A percentile compares a stretch with the other conserved stretches of the same genome.
Evolutionary conservation across 2,113 vertebrate species (phyloP).

Genomic region (Rutilus rutilus): DNA sequence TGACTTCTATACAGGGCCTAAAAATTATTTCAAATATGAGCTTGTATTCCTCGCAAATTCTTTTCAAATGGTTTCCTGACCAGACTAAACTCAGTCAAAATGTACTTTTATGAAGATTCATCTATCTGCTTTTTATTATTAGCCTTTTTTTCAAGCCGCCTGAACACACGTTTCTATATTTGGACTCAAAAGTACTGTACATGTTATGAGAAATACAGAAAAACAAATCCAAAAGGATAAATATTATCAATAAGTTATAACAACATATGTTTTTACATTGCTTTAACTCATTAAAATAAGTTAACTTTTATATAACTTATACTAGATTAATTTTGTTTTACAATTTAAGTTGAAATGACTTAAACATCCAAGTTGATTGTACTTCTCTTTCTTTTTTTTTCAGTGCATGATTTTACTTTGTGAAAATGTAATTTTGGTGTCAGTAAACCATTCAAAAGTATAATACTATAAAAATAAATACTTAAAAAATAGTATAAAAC

Average conservation of each 20-base stretch:
- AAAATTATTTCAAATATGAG: not conserved
- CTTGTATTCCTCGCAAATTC: not conserved
- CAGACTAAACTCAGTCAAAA: not conserved
- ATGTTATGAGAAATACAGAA: not conserved
- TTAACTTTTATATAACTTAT: no score
- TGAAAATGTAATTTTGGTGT: not conserved
- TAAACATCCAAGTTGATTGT: no score
- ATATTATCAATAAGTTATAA: no score
- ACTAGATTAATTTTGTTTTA: no score
- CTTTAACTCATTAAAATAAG: no score
- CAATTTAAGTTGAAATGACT: no score
- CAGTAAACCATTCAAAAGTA: not conserved
- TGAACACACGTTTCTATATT: not conserved
- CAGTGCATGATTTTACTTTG: no score
- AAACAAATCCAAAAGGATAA: not conserved
- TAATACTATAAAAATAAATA: no score
- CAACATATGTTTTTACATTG: no score
- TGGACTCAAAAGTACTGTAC: not conserved
- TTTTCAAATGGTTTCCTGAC: not conserved
- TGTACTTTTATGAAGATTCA: not conserved
- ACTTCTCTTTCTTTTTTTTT: no score
- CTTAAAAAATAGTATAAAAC: no score
- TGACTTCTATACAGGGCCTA: not conserved
- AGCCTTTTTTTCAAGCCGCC: not conserved
- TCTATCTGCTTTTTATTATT: not conserved